Base-by-base conservation (phyloP, 2,797 vertebrate species). In the Crax fasciolata region DNA sequence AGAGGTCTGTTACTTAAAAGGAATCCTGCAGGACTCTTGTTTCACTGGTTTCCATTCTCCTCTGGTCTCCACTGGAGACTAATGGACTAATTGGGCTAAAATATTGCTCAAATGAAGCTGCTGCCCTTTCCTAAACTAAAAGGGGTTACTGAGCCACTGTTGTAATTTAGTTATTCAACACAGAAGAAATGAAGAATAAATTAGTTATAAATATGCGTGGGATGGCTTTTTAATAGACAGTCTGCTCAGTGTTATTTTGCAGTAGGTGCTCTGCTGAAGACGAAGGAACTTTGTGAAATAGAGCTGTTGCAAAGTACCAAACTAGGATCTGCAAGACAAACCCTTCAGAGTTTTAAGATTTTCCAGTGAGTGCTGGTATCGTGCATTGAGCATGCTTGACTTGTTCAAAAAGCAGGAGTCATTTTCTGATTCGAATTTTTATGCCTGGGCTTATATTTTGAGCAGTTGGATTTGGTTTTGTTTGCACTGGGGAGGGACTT, bases 81-180 rank as follows among this genome's bases (percentile, higher is more conserved):
- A 97, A 97, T 97, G 96, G 97, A 96, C 95, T 97, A 96, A 97
- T 93, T 96, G 91, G 94, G 95, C 95, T 96, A 96, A 97, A 98
- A 89, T 95, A 97, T 96, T 97, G 94, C 97, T 97, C 93, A 97
- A 97, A 97, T 97, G 97, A 96, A 97, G 95, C 88, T 92, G 73
- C 91, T 96, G 96, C 92, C 90, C 78, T 95, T 96, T 93, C 80
- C 73, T 88, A 97, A 96, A 96, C 93, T 97, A 97, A 97, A 98
- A 97, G 94, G 93, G 88, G 95, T 97, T 95, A 96, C 97, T 96
- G 96, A 97, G 95, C 76, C 70, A 91, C 89, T 94, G 95, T 96
- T 97, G 95, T 97, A 97, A 98, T 97, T 97, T 97, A 94, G 94
- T 96, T 96, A 98, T 97, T 97, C 96, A 96, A 94, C 54, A 74